Evolutionary conservation across 2,888 invertebrate genomes (phyloP), one percentile per base, ranked within the genome.

Genomic region (Microctonus hyperodae): DNA sequence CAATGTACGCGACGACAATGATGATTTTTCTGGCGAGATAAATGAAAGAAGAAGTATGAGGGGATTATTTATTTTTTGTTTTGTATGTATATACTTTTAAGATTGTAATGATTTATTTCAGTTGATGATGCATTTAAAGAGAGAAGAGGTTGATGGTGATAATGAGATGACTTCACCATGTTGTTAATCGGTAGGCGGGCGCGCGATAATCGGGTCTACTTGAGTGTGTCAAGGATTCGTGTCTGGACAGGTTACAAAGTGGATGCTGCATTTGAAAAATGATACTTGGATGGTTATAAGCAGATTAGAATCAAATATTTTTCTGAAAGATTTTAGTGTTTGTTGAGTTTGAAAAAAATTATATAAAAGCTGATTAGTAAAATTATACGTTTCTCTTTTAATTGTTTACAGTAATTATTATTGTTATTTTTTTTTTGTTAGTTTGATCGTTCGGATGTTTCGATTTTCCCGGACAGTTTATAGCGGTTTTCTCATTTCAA

Each of bases 51-150:
- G 16, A 44, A n/a, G 44, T 6, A 44, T 16, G 20, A 44, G 44
- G 44, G 16, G 5, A 9, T n/a, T n/a, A n/a, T n/a, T n/a, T n/a
- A n/a, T n/a, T n/a, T n/a, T n/a, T n/a, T n/a, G n/a, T n/a, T n/a
- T n/a, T n/a, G n/a, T n/a, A 67, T 69, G 40, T 40, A 59, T 9
- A 3, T 1, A 7, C 20, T 44, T 9, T 69, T 71, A 71, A 68
- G 68, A 68, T 64, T 71, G 72, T 78, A 76, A 82, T 82, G 81
- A 82, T 82, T 82, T 81, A 82, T 82, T 80, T 79, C 76, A 79
- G 77, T 55, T 65, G 51, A n/a, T 60, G 59, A 68, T 20, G 11
- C 9, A 10, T 51, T n/a, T n/a, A n/a, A 23, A 25, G 5, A 13
- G 2, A 25, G 23, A 51, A 40, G 13, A 3, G 25, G 1, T 10